Evolutionary conservation across 2,797 vertebrate species (phyloP).

Genomic region (Catostomus latipinnis): DNA sequence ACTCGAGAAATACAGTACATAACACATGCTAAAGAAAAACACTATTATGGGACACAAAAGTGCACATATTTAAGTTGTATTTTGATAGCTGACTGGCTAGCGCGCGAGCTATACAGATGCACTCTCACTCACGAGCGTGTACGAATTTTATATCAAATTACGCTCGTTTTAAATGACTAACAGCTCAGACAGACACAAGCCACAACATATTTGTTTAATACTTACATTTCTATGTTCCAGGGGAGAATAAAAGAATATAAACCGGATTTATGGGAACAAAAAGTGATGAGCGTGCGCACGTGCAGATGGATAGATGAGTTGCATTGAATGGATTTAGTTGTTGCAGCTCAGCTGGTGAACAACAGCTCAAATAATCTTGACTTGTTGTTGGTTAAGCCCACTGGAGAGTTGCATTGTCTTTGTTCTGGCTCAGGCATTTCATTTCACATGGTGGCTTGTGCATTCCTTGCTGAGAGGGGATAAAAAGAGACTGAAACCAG

Average conservation of each 20-base stretch:
- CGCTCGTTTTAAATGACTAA: background rate
- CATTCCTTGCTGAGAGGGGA: background rate
- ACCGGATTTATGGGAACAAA: background rate
- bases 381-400: conserved; percentile 7
- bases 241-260: background rate
- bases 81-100: conserved; percentile 29
- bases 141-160: background rate
- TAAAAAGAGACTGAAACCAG: too few species aligned
- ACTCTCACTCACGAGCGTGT: background rate
- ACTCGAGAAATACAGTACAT: background rate
- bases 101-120: conserved; percentile 3
- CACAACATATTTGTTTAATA: background rate
- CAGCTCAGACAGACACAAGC: background rate
- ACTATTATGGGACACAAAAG: background rate
- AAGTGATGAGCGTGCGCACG: conserved; percentile 24
- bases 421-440: background rate
- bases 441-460: background rate
- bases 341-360: conserved; percentile 1
- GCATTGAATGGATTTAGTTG: conserved; percentile 1
- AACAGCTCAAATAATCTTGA: background rate
- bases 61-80: background rate
- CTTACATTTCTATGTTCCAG: background rate
- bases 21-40: background rate
- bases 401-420: conserved; percentile 19
- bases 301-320: conserved; percentile 16